phyloP scores from a whole-genome alignment of 2,797 vertebrate species.

The Tapera naevia region DNA sequence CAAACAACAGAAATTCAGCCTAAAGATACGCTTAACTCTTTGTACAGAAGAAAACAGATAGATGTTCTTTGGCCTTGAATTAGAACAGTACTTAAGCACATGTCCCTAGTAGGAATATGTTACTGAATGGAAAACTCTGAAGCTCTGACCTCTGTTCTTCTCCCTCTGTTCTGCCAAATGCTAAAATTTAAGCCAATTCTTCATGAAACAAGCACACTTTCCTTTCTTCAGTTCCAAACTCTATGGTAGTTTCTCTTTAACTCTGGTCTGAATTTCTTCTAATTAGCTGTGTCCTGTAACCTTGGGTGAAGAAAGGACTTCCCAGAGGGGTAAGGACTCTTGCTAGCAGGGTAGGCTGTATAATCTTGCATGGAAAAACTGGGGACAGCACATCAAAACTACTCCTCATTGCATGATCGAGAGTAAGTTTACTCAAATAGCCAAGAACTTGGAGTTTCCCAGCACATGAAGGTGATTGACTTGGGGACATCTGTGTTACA shows the following conservation, averaged over 20 bases:
- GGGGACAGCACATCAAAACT: neutral
- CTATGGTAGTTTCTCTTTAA: conserved; percentile 6
- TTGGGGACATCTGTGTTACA: neutral
- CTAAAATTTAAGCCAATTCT: conserved; percentile 13
- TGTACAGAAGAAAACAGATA: neutral
- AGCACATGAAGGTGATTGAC: neutral
- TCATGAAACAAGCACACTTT: neutral
- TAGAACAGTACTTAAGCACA: conserved; percentile 20
- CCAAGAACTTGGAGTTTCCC: conserved; percentile 7
- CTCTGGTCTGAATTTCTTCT: neutral
- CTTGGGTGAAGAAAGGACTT: neutral
- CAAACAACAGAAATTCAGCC: neutral
- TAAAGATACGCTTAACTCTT: neutral
- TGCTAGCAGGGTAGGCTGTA: neutral
- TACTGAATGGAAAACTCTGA: conserved; percentile 47
- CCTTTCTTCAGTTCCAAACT: neutral
- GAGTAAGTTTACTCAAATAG: neutral
- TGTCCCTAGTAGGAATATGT: neutral
- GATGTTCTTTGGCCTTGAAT: conserved; percentile 14
- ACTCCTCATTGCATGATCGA: neutral
- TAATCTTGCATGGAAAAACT: conserved; percentile 29
- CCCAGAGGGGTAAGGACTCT: neutral
- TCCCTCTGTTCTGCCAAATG: conserved; percentile 18
- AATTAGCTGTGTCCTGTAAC: neutral
- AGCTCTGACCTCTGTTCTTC: conserved; percentile 35